A percentile compares a stretch with the other conserved stretches of the same genome.
Conservation (phyloP, 1,140 invertebrate genomes). For the Aphis gossypii region DNA sequence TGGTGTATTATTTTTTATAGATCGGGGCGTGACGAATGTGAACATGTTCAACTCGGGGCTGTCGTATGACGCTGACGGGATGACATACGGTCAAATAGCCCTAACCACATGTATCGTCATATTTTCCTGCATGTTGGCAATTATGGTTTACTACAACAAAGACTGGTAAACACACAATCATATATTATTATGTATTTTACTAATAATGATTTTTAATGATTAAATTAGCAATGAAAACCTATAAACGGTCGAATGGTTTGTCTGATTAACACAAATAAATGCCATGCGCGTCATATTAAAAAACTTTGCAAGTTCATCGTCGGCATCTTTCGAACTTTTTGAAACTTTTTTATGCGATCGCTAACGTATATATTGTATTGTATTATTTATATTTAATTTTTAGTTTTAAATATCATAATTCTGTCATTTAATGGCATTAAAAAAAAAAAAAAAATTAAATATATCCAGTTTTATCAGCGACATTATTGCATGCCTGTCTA, state of each 20-base stretch:
- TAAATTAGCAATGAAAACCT: not conserved
- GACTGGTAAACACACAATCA: not conserved
- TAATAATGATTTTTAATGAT: not conserved
- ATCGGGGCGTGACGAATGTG: not conserved
- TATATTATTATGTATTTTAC: not conserved
- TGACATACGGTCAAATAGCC: slow-evolving; percentile 44
- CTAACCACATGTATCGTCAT: not conserved
- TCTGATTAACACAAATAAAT: not conserved
- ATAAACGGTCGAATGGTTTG: not conserved
- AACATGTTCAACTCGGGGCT: slow-evolving; percentile 8
- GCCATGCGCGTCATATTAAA: not conserved
- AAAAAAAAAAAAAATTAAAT: not conserved
- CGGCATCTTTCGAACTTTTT: not conserved
- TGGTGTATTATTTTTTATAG: not conserved
- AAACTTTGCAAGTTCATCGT: not conserved
- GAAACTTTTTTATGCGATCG: not conserved
- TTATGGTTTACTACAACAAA: slow-evolving; percentile 16
- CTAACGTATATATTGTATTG: not conserved
- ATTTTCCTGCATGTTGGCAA: not conserved
- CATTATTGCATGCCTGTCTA: not conserved
- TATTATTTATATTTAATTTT: not conserved
- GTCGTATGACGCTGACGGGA: slow-evolving; percentile 25
- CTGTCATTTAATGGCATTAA: too few relatives aligned
- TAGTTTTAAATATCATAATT: not conserved
- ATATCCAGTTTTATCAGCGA: not conserved